Conservation (phyloP, 2,113 vertebrate genomes). For the Nibea albiflora region DNA sequence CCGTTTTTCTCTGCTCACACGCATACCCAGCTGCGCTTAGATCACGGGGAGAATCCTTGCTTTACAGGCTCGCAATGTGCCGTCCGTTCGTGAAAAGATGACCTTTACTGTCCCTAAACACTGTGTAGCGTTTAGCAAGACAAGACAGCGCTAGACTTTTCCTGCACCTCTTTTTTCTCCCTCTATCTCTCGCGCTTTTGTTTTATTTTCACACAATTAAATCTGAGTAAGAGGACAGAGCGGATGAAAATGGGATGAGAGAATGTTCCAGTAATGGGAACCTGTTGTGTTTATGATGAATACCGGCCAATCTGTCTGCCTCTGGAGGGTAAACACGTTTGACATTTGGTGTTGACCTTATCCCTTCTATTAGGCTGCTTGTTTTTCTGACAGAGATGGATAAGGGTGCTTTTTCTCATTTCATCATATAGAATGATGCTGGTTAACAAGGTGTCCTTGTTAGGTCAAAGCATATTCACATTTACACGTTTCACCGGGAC, state of each 20-base stretch:
- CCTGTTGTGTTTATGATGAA: conserved; percentile 76
- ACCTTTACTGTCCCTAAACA: conserved; percentile 57
- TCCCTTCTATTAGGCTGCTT: conserved; percentile 69
- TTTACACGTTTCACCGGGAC: conserved; percentile 58
- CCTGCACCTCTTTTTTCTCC: neutral
- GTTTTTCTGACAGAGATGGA: conserved; percentile 77
- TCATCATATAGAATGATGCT: conserved; percentile 68
- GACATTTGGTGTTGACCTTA: conserved; percentile 82
- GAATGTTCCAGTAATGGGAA: conserved; percentile 63
- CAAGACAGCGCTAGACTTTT: neutral
- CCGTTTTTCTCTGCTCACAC: neutral
- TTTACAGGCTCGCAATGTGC: conserved; percentile 11
- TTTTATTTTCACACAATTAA: conserved; percentile 69
- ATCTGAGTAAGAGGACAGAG: conserved; percentile 1
- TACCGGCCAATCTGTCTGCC: conserved; percentile 64
- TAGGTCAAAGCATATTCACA: conserved; percentile 63
- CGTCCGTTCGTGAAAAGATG: conserved; percentile 42
- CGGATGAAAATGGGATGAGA: conserved; percentile 22
- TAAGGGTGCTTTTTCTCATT: conserved; percentile 64
- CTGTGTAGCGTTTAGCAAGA: conserved; percentile 4
- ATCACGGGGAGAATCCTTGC: conserved; percentile 7
- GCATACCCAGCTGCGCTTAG: neutral
- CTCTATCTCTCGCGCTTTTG: neutral
- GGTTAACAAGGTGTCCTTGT: conserved; percentile 76
- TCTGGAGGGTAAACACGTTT: conserved; percentile 78